Evolutionary conservation across 2,888 invertebrate genomes (phyloP).

Genomic region (Cordylochernes scorpioides): DNA sequence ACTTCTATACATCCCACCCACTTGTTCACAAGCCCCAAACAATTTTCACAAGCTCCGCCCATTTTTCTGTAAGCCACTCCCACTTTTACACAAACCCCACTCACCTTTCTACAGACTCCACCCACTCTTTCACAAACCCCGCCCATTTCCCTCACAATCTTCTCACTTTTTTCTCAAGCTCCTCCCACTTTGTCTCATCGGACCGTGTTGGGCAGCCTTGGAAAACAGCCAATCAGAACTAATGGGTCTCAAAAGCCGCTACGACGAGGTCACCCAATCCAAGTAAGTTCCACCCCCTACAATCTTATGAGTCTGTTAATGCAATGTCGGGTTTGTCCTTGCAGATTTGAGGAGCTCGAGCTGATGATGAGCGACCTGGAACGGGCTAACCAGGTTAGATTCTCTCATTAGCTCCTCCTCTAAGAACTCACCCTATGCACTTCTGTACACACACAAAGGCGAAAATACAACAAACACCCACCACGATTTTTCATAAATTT

Average conservation of each 20-base stretch:
- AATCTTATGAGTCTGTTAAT: too few relatives aligned
- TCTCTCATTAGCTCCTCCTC: too few relatives aligned
- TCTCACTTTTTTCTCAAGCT: neutral
- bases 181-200: too few relatives aligned
- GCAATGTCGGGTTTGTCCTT: too few relatives aligned
- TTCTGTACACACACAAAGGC: too few relatives aligned
- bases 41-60: neutral
- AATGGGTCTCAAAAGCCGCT: slow-evolving; percentile 25
- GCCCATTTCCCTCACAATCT: neutral
- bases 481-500: too few relatives aligned
- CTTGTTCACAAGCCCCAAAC: too few relatives aligned
- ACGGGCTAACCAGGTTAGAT: slow-evolving; percentile 25
- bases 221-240: slow-evolving; percentile 25
- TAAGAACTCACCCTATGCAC: too few relatives aligned
- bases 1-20: too few relatives aligned
- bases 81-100: neutral
- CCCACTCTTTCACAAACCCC: neutral
- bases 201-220: too few relatives aligned
- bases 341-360: slow-evolving; percentile 26
- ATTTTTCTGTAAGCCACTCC: too few relatives aligned
- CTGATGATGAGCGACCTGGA: slow-evolving; percentile 27
- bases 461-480: too few relatives aligned
- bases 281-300: slow-evolving; percentile 23
- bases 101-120: neutral
- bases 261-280: slow-evolving; percentile 23